These are phyloP conservation scores for Thecocarcelia acutangulata DNA, from an alignment of 2,888 invertebrate genomes.

Conservation along the genomic window DNA sequence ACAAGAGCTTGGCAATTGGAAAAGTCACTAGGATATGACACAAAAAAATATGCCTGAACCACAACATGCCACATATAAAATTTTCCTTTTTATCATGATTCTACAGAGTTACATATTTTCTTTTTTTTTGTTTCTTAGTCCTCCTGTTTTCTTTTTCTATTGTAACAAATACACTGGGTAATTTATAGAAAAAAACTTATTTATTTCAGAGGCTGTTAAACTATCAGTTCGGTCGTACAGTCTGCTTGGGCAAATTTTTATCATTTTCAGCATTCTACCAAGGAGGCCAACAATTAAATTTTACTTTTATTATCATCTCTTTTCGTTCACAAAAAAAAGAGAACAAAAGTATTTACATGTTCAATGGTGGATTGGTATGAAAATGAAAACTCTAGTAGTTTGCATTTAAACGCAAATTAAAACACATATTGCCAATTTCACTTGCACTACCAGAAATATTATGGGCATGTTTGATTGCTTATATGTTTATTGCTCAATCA, in stretches of 20 bases:
- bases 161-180: constrained; percentile 6
- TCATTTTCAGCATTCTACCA: constrained; percentile 13
- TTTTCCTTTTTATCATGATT: constrained; percentile 75
- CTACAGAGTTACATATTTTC: constrained; percentile 6
- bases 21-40: constrained; percentile 18
- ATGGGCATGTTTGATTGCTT: no score
- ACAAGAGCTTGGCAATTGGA: constrained; percentile 3
- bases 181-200: background rate
- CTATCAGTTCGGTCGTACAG: background rate
- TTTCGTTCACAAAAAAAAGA: constrained; percentile 1
- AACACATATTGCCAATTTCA: no score
- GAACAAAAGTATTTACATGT: background rate
- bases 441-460: no score
- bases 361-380: no score
- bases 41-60: constrained; percentile 58
- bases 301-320: constrained; percentile 52
- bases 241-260: constrained; percentile 34
- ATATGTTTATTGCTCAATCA: no score
- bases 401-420: background rate
- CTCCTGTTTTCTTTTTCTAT: constrained; percentile 16
- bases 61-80: constrained; percentile 73
- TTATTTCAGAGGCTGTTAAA: background rate
- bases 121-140: background rate
- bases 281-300: constrained; percentile 68
- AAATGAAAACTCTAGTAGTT: constrained; percentile 5